A percentile compares a stretch with the other conserved stretches of the same genome.
phyloP scores from a whole-genome alignment of 2,113 vertebrate species.

The Illadopsis cleaveri region DNA sequence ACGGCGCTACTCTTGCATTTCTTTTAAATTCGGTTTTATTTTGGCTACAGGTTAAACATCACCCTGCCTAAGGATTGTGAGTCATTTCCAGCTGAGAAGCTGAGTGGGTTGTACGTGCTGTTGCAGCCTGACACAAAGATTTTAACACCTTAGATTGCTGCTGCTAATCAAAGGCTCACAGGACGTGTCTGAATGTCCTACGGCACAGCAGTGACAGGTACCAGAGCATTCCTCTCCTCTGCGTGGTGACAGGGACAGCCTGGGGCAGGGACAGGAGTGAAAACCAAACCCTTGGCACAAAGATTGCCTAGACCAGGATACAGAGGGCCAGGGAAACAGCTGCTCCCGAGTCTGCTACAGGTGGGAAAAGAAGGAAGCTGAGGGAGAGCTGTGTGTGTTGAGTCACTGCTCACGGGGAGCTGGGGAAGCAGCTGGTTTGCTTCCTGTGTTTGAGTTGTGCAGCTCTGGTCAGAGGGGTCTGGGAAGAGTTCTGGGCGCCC shows the following conservation, averaged over 20 bases:
- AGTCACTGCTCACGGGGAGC: not conserved
- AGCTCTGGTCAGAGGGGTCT: not conserved
- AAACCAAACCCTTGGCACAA: not conserved
- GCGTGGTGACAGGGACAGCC: not conserved
- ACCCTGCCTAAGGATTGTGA: not conserved
- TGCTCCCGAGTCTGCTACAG: not conserved
- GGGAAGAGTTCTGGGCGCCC: not conserved
- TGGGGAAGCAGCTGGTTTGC: not conserved
- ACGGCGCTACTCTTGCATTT: accelerated
- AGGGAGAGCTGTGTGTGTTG: not conserved
- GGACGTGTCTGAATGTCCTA: not conserved
- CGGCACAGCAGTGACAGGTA: not conserved
- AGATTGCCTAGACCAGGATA: not conserved
- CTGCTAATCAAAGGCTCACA: not conserved
- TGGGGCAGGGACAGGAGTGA: not conserved
- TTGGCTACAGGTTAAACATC: slow-evolving; percentile 8
- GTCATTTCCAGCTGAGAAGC: slow-evolving; percentile 6
- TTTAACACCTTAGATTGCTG: slow-evolving; percentile 8
- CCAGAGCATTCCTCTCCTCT: not conserved
- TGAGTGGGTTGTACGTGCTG: not conserved
- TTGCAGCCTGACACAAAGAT: slow-evolving; percentile 9
- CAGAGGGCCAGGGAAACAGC: not conserved
- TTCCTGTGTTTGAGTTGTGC: not conserved
- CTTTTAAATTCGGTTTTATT: not conserved
- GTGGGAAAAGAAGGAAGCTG: not conserved